These are phyloP conservation scores for Muntiacus muntjak DNA, from an alignment of 2,113 vertebrate genomes.

Conservation along the genomic window DNA sequence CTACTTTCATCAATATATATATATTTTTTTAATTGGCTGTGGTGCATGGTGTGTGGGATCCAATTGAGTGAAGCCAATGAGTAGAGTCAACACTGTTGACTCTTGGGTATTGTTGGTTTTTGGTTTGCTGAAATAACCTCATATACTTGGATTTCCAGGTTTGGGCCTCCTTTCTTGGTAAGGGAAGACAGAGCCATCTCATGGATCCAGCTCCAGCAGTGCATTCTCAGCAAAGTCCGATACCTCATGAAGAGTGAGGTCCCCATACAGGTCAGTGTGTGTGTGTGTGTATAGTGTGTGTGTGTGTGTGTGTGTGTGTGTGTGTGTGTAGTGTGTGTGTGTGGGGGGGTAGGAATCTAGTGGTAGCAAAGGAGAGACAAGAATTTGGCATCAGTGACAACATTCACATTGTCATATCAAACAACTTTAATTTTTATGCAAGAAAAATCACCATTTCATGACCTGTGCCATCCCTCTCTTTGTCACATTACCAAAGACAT, in stretches of 20 bases:
- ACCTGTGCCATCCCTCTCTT: not conserved
- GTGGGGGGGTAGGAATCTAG: not conserved
- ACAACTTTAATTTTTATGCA: not conserved
- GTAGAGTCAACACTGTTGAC: accelerated
- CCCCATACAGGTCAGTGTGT: constrained; percentile 81
- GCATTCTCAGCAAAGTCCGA: constrained; percentile 87
- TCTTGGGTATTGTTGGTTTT: not conserved
- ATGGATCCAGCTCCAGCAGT: constrained; percentile 92
- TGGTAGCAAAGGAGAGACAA: not conserved
- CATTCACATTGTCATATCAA: not conserved
- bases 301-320: not conserved
- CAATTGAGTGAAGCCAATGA: not conserved
- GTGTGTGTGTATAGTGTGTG: not conserved
- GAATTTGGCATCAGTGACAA: not conserved
- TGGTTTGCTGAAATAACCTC: not conserved
- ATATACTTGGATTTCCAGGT: constrained; percentile 78
- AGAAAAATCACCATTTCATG: not conserved
- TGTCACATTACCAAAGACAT: not conserved
- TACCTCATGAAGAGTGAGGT: constrained; percentile 87
- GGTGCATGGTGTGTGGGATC: not conserved
- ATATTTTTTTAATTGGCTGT: not conserved
- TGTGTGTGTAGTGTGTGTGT: no score
- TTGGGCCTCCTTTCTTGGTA: constrained; percentile 91
- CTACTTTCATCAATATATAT: not conserved
- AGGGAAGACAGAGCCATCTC: constrained; percentile 87